phyloP scores from a whole-genome alignment of 2,888 invertebrate species.

The Lasioglossum morio region DNA sequence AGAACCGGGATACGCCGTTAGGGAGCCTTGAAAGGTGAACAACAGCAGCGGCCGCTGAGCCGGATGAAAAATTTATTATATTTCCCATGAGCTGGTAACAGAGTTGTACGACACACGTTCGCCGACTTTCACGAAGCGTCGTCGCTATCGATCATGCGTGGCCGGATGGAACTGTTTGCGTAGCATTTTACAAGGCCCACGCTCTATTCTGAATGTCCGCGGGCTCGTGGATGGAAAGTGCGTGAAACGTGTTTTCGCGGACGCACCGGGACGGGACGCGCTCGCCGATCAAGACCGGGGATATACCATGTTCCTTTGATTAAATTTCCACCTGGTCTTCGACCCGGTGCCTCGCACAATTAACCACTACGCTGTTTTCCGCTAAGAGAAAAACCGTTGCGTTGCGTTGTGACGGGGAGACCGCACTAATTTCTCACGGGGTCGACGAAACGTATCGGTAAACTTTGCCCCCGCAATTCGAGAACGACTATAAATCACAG shows the following conservation, averaged over 20 bases:
- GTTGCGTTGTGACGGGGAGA: background rate
- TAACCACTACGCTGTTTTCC: slow-evolving; percentile 1
- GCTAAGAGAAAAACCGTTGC: slow-evolving; percentile 17
- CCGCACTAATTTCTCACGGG: slow-evolving; percentile 20
- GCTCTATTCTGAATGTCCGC: slow-evolving; percentile 38
- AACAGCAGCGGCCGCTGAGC: background rate
- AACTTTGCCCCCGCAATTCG: background rate
- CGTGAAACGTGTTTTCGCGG: slow-evolving; percentile 47
- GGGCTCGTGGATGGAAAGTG: slow-evolving; percentile 46
- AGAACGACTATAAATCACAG: slow-evolving; percentile 35
- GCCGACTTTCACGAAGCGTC: slow-evolving; percentile 59
- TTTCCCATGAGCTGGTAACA: slow-evolving; percentile 27
- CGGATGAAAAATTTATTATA: slow-evolving; percentile 23
- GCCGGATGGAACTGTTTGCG: slow-evolving; percentile 48
- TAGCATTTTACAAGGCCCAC: slow-evolving; percentile 47
- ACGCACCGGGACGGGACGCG: slow-evolving; percentile 3
- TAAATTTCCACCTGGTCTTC: slow-evolving; percentile 18
- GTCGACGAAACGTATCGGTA: background rate
- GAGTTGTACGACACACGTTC: slow-evolving; percentile 51
- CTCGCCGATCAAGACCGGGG: slow-evolving; percentile 8
- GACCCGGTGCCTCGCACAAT: slow-evolving; percentile 18
- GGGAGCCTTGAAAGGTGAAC: background rate
- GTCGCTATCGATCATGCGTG: slow-evolving; percentile 61
- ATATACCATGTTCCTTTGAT: slow-evolving; percentile 17
- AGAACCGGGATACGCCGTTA: background rate